A percentile compares a stretch with the other conserved stretches of the same genome.
These are phyloP conservation scores for Adela reaumurella DNA, from an alignment of 2,888 invertebrate genomes.

Conservation along the genomic window DNA sequence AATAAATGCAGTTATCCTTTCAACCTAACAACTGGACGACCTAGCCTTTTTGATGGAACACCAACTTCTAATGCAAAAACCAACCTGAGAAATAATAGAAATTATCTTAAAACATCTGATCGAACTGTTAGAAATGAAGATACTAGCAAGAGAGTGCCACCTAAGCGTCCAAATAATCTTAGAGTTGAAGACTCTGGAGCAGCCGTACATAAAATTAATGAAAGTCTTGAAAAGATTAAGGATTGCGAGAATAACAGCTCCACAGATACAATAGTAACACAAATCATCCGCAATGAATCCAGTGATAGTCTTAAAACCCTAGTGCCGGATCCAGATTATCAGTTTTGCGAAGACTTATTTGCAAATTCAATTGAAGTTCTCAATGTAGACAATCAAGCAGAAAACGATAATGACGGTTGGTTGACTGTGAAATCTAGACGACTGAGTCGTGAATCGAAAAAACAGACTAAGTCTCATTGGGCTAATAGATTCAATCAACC, in stretches of 20 bases:
- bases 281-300: constrained; percentile 43
- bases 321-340: constrained; percentile 34
- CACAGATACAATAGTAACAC: constrained; percentile 52
- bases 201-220: constrained; percentile 23
- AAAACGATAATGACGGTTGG: constrained; percentile 73
- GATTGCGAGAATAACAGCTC: constrained; percentile 49
- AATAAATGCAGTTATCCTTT: constrained; percentile 51
- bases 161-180: constrained; percentile 26
- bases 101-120: constrained; percentile 26
- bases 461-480: constrained; percentile 66
- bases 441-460: constrained; percentile 50
- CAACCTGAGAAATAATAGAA: constrained; percentile 23
- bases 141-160: constrained; percentile 28
- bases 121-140: constrained; percentile 23
- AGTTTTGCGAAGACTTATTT: constrained; percentile 21
- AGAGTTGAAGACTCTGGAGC: constrained; percentile 34
- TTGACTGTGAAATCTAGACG: constrained; percentile 80
- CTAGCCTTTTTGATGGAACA: constrained; percentile 37
- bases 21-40: constrained; percentile 46
- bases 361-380: constrained; percentile 48
- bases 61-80: constrained; percentile 19
- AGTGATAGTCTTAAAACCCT: constrained; percentile 48
- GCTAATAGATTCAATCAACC: constrained; percentile 77
- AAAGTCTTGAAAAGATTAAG: constrained; percentile 28
- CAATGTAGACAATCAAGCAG: constrained; percentile 29